phyloP scores from a whole-genome alignment of 2,888 invertebrate species.

The Chrysolina oricalcia region DNA sequence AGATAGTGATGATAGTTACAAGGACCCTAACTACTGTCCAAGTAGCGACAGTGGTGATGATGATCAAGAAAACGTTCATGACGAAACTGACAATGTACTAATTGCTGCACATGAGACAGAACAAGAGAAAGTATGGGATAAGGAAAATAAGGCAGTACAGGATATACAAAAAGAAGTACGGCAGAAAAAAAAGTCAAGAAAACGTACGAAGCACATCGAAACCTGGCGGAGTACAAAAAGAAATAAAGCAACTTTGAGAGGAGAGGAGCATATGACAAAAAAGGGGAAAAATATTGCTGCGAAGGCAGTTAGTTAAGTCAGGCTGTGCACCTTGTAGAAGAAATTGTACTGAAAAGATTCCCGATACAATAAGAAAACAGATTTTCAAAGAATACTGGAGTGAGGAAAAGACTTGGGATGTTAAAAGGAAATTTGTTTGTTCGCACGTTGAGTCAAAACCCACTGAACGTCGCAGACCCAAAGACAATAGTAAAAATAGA shows the following conservation, averaged over 20 bases:
- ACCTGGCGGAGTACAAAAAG: not conserved
- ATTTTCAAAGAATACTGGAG: slow-evolving; percentile 26
- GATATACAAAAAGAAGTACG: not conserved
- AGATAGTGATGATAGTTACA: slow-evolving; percentile 31
- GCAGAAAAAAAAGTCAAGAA: slow-evolving; percentile 6
- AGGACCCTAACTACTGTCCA: slow-evolving; percentile 23
- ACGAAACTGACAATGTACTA: not conserved
- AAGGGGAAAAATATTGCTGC: no score
- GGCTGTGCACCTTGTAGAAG: slow-evolving; percentile 5
- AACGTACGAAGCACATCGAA: slow-evolving; percentile 24
- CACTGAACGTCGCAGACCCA: slow-evolving; percentile 12
- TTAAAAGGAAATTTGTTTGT: slow-evolving; percentile 23
- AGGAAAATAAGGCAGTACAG: not conserved
- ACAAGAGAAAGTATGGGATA: not conserved
- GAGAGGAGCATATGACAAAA: no score
- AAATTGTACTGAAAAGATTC: slow-evolving; percentile 9
- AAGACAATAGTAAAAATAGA: slow-evolving; percentile 4
- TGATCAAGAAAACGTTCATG: not conserved
- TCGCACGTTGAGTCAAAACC: slow-evolving; percentile 20
- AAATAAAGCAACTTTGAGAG: no score
- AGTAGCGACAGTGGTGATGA: slow-evolving; percentile 24
- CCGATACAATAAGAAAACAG: slow-evolving; percentile 1
- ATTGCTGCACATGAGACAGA: no score
- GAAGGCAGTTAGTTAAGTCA: no score
- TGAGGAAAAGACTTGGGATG: slow-evolving; percentile 24